Conservation (phyloP, 2,113 vertebrate species). For the Alces alces region DNA sequence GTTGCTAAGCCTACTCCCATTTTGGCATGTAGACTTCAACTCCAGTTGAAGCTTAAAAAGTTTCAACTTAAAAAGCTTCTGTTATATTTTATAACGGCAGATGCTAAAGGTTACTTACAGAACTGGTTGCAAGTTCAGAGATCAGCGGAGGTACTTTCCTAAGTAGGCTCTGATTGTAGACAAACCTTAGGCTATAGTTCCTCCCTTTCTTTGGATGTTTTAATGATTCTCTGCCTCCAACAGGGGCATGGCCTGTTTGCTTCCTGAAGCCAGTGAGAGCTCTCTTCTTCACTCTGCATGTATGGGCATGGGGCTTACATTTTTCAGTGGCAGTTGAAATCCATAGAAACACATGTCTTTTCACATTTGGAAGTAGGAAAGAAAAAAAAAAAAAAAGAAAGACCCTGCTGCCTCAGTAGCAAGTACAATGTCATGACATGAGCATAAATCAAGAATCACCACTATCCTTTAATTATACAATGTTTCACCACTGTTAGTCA, state of each 20-base stretch:
- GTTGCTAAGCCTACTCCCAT: neutral
- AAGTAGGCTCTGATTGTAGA: neutral
- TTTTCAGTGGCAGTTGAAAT: constrained; percentile 13
- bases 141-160: neutral
- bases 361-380: neutral
- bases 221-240: neutral
- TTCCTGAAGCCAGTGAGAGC: neutral
- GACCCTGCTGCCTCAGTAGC: neutral
- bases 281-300: neutral
- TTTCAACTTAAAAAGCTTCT: neutral
- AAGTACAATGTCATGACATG: neutral
- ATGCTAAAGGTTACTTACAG: neutral
- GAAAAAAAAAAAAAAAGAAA: neutral
- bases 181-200: neutral
- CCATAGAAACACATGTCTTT: neutral
- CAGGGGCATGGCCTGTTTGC: neutral
- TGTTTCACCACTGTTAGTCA: neutral
- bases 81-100: neutral
- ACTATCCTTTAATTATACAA: neutral
- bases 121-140: neutral
- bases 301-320: neutral
- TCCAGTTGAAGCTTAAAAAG: neutral
- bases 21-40: neutral
- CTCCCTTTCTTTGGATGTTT: neutral
- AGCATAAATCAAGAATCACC: neutral